phyloP scores from a whole-genome alignment of 2,888 invertebrate genomes.

The Pterostichus niger region DNA sequence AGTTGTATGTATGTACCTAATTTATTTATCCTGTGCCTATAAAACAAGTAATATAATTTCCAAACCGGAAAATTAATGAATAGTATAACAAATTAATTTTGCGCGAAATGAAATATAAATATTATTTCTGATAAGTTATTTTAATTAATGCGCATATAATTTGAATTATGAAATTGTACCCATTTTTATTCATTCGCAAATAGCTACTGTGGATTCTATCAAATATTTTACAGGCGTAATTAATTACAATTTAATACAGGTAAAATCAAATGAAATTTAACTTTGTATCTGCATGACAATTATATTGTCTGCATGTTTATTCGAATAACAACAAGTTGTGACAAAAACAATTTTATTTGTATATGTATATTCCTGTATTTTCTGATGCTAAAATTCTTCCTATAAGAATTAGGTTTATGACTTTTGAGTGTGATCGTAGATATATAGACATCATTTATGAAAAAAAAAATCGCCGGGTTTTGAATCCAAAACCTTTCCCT shows the following conservation, averaged over 20 bases:
- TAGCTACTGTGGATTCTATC: neutral
- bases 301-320: too few relatives aligned
- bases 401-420: too few relatives aligned
- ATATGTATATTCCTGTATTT: too few relatives aligned
- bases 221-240: neutral
- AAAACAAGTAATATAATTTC: slow-evolving; percentile 7
- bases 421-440: too few relatives aligned
- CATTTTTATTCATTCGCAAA: neutral
- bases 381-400: too few relatives aligned
- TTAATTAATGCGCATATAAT: slow-evolving; percentile 11
- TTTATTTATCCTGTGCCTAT: slow-evolving; percentile 1
- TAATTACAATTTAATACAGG: too few relatives aligned
- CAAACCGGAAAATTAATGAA: neutral
- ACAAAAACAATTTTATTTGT: too few relatives aligned
- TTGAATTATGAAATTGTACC: neutral
- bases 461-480: too few relatives aligned
- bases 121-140: neutral
- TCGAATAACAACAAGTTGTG: neutral
- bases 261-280: too few relatives aligned
- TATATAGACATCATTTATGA: too few relatives aligned
- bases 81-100: slow-evolving; percentile 16
- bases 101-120: slow-evolving; percentile 11
- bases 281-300: too few relatives aligned
- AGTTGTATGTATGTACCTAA: neutral
- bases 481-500: too few relatives aligned